Evolutionary conservation across 2,797 vertebrate species (phyloP).

Genomic region (Hypotaenidia philippensis): DNA sequence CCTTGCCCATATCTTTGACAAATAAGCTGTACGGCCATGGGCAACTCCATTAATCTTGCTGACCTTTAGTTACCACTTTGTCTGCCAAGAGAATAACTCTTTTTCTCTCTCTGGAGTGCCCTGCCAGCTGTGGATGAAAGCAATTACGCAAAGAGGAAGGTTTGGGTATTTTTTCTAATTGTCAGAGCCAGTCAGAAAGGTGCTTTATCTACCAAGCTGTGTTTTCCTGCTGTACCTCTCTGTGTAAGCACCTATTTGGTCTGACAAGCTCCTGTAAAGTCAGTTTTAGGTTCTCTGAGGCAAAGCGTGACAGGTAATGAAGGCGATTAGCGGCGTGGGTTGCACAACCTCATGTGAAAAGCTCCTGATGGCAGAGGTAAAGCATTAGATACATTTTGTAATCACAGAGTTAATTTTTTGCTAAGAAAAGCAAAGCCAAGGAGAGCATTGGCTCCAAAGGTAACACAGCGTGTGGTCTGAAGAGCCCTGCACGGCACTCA

Average conservation of each 20-base stretch:
- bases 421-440: constrained; percentile 41
- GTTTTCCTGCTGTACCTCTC: neutral
- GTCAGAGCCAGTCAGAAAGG: neutral
- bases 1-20: neutral
- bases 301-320: neutral
- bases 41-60: neutral
- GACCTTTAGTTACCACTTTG: neutral
- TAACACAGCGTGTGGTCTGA: constrained; percentile 46
- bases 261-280: neutral
- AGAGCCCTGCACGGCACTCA: constrained; percentile 12
- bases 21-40: neutral
- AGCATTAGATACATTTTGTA: constrained; percentile 26
- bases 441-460: constrained; percentile 25
- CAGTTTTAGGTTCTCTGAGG: neutral
- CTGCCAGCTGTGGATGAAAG: neutral
- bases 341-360: neutral
- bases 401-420: constrained; percentile 16
- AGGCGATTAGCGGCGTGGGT: neutral
- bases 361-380: neutral
- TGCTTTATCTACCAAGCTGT: neutral
- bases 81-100: neutral
- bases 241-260: neutral
- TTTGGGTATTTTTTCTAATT: neutral
- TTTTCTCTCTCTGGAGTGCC: rapidly evolving
- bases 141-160: neutral